Percentiles rank a stretch among this genome's conserved stretches.
Conservation (phyloP, 1,140 invertebrate genomes). For the Macrostomum lignano region DNA sequence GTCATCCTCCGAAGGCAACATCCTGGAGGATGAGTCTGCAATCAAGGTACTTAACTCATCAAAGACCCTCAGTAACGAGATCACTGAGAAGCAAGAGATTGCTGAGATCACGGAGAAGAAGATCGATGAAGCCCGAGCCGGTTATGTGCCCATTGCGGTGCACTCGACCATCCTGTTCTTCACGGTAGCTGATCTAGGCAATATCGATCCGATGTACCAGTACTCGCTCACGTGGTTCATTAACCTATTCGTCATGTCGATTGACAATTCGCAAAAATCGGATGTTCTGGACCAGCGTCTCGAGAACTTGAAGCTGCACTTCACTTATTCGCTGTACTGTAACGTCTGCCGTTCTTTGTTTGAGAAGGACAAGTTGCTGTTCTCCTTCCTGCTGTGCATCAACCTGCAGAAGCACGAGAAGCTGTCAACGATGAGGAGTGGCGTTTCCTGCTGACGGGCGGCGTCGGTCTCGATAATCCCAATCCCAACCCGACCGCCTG, state of each 20-base stretch:
- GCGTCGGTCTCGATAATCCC: constrained; percentile 47
- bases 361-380: constrained; percentile 68
- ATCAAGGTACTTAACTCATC: constrained; percentile 68
- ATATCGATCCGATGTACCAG: constrained; percentile 37
- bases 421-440: constrained; percentile 42
- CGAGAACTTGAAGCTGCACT: constrained; percentile 42
- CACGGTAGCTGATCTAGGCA: constrained; percentile 27
- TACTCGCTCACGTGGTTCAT: constrained; percentile 81
- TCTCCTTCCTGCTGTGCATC: constrained; percentile 51
- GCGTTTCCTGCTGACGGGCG: constrained; percentile 62
- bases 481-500: constrained; percentile 38
- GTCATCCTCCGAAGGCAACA: constrained; percentile 47
- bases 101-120: constrained; percentile 53
- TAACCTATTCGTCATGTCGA: constrained; percentile 51
- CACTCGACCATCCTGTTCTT: constrained; percentile 29
- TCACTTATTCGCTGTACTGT: constrained; percentile 61
- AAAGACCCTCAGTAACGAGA: constrained; percentile 38
- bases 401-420: constrained; percentile 46
- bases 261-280: constrained; percentile 63
- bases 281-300: constrained; percentile 45
- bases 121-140: constrained; percentile 30
- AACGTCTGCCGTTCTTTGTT: constrained; percentile 75
- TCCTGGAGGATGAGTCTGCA: constrained; percentile 76
- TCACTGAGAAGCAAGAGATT: constrained; percentile 34
- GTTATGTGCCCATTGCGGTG: constrained; percentile 24